Conservation (phyloP, 2,113 vertebrate genomes). For the Nyctibius bracteatus region DNA sequence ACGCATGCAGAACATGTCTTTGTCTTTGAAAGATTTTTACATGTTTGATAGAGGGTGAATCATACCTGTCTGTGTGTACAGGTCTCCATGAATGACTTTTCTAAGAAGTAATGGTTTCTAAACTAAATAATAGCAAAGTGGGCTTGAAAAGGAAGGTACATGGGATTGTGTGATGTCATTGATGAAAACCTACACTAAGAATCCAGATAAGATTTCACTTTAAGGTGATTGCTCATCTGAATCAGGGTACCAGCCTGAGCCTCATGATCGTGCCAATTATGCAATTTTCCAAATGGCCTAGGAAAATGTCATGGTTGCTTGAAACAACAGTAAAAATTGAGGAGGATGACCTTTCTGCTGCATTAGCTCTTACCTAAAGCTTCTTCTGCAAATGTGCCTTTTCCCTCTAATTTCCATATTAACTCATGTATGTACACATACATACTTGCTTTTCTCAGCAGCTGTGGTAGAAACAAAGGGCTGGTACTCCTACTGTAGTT, state of each 20-base stretch:
- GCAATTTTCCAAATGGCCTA: constrained; percentile 20
- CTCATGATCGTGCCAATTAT: not conserved
- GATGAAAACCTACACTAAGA: not conserved
- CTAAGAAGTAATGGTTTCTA: not conserved
- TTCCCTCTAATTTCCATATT: not conserved
- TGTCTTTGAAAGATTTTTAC: not conserved
- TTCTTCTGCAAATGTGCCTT: not conserved
- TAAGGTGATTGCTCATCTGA: not conserved
- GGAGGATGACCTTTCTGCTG: constrained; percentile 11
- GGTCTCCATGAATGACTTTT: not conserved
- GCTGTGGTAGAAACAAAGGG: not conserved
- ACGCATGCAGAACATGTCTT: not conserved
- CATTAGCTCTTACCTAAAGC: not conserved
- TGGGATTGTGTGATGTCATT: not conserved
- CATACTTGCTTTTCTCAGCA: not conserved
- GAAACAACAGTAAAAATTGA: constrained; percentile 13
- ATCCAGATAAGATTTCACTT: not conserved
- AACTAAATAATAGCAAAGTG: constrained; percentile 19
- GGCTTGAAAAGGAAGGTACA: not conserved
- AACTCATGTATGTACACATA: not conserved
- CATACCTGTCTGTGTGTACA: not conserved
- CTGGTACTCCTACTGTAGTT: not conserved
- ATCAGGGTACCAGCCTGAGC: not conserved
- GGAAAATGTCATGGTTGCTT: constrained; percentile 30
- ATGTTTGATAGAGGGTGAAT: not conserved